A percentile compares a stretch with the other conserved stretches of the same genome.
phyloP scores from a whole-genome alignment of 2,888 invertebrate genomes.

The Melangyna quadrimaculata region DNA sequence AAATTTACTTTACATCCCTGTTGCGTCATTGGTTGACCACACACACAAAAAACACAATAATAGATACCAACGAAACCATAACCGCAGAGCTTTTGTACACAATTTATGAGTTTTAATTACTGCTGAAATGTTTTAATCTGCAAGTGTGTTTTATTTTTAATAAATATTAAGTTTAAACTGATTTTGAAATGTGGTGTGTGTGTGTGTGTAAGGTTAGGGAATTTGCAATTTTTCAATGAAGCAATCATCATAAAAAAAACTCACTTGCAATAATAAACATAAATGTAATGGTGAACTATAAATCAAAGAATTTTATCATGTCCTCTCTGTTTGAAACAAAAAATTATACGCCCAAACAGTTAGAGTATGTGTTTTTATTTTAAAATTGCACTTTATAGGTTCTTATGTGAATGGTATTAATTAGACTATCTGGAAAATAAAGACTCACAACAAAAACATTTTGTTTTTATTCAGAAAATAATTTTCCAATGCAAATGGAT shows the following conservation, averaged over 20 bases:
- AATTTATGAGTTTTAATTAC: conserved; percentile 23
- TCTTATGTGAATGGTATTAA: not conserved
- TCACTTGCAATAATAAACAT: not conserved
- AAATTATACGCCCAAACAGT: not conserved
- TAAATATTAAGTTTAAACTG: not conserved
- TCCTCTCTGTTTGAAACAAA: not conserved
- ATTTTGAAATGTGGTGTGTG: not conserved
- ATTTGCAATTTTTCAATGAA: not conserved
- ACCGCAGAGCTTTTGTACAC: conserved; percentile 36
- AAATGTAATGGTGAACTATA: not conserved
- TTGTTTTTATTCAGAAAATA: too few species aligned
- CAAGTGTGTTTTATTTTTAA: not conserved
- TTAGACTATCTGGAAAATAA: not conserved
- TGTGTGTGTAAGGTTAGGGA: not conserved
- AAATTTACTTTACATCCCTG: not conserved
- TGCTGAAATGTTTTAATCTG: conserved; percentile 5
- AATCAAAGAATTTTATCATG: not conserved
- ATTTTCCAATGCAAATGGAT: too few species aligned
- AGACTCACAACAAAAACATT: not conserved
- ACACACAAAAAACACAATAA: conserved; percentile 16
- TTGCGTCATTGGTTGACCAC: not conserved
- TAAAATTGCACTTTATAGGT: not conserved
- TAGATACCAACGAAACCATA: conserved; percentile 2
- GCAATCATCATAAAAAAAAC: not conserved
- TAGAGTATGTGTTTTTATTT: not conserved